Evolutionary conservation across 2,888 invertebrate genomes (phyloP).

Genomic region (Corythucha ciliata): DNA sequence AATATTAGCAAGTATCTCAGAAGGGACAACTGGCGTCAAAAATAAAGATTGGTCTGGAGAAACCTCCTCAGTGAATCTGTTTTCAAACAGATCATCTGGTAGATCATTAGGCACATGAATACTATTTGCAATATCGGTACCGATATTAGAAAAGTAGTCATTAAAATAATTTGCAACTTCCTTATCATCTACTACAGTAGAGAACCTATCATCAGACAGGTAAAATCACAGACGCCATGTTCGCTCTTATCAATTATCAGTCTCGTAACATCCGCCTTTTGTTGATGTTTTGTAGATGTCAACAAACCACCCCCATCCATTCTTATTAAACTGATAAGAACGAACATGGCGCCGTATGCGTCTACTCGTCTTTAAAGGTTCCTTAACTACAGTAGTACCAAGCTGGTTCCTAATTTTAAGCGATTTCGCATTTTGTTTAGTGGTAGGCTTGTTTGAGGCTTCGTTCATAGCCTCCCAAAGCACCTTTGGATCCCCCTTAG

Average conservation of each 20-base stretch:
- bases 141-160: background rate
- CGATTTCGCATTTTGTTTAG: conserved; percentile 13
- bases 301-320: too few relatives aligned
- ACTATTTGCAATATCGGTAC: conserved; percentile 1
- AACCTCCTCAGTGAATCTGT: conserved; percentile 2
- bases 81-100: background rate
- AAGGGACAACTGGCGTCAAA: conserved; percentile 6
- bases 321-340: too few relatives aligned
- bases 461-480: conserved; percentile 12
- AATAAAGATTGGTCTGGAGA: conserved; percentile 1
- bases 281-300: too few relatives aligned
- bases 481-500: conserved; percentile 10
- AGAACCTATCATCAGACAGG: too few relatives aligned
- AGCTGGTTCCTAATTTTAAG: conserved; percentile 8
- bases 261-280: too few relatives aligned
- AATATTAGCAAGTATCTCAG: conserved; percentile 6
- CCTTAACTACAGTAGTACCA: background rate
- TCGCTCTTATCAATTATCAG: too few relatives aligned
- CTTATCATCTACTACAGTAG: too few relatives aligned
- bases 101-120: background rate
- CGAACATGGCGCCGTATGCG: too few relatives aligned
- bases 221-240: too few relatives aligned
- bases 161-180: conserved; percentile 9
- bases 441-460: conserved; percentile 10
- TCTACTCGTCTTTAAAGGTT: too few relatives aligned